Evolutionary conservation across 1,140 invertebrate genomes (phyloP).

Genomic region (Macrocentrus cingulum): DNA sequence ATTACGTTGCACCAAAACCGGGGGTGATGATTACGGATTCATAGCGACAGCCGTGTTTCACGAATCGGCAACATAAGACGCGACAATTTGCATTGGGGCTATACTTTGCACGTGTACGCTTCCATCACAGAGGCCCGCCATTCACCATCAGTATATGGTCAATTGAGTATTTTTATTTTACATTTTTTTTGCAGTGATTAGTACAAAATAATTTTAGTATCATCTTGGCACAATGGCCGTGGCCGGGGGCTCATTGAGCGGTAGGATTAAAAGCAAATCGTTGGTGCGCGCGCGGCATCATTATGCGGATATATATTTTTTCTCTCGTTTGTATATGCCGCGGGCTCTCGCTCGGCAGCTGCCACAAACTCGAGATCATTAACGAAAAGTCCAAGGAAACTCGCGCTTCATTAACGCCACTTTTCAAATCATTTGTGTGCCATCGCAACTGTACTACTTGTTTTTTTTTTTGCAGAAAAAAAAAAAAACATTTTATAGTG

Average conservation of each 20-base stretch:
- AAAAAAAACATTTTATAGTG: too few species aligned
- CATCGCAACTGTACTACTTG: too few species aligned
- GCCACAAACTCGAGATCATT: background rate
- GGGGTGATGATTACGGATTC: background rate
- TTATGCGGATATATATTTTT: background rate
- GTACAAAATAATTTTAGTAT: conserved; percentile 1
- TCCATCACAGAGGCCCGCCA: too few species aligned
- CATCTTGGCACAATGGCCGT: background rate
- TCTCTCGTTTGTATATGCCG: background rate
- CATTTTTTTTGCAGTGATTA: too few species aligned
- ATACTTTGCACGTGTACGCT: too few species aligned
- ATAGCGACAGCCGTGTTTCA: conserved; percentile 15
- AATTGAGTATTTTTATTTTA: too few species aligned
- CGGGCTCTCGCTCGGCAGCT: conserved; percentile 11
- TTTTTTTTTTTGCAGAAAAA: too few species aligned
- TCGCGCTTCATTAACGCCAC: too few species aligned
- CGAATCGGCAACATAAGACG: conserved; percentile 12
- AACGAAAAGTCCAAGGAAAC: conserved; percentile 15
- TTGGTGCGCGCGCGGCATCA: background rate
- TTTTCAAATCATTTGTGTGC: too few species aligned
- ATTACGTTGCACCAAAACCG: conserved; percentile 41
- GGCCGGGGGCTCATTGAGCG: background rate
- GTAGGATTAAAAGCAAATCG: background rate
- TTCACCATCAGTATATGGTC: too few species aligned
- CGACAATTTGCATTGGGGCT: too few species aligned